Evolutionary conservation across 1,140 invertebrate genomes (phyloP).

Genomic region (Drosophila elegans): DNA sequence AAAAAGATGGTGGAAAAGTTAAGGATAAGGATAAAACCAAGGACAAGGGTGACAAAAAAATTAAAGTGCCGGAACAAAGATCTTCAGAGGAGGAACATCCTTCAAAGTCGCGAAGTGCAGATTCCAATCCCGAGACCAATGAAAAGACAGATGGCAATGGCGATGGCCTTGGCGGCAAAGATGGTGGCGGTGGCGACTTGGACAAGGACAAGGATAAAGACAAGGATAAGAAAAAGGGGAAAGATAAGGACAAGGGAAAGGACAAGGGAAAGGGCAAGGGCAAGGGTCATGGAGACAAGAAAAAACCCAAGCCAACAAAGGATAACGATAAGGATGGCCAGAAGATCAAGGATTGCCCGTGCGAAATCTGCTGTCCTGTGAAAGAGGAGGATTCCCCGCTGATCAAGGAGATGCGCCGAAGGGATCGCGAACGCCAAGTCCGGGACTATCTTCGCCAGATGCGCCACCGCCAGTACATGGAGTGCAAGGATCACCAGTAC

Average conservation of each 20-base stretch:
- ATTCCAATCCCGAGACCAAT: not conserved
- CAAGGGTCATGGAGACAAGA: not conserved
- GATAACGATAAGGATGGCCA: not conserved
- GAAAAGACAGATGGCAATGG: not conserved
- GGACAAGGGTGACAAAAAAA: not conserved
- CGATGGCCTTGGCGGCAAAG: not conserved
- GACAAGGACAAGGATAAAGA: not conserved
- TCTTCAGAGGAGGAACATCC: not conserved
- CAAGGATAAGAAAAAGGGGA: not conserved
- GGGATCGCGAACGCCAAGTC: conserved; percentile 18
- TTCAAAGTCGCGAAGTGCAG: not conserved
- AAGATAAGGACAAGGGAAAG: not conserved
- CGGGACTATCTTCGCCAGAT: conserved; percentile 39
- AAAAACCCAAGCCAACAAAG: not conserved
- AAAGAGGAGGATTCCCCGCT: conserved; percentile 36
- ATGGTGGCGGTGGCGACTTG: not conserved
- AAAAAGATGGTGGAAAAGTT: not conserved
- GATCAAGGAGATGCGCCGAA: conserved; percentile 45
- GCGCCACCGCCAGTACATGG: conserved; percentile 32
- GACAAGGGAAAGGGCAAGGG: not conserved
- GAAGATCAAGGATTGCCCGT: conserved; percentile 39
- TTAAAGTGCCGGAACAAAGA: not conserved
- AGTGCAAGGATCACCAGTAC: not conserved
- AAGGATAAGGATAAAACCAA: not conserved
- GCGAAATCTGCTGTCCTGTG: conserved; percentile 35